Evolutionary conservation across 2,113 vertebrate species (phyloP).

Genomic region (Aegotheles bennettii): DNA sequence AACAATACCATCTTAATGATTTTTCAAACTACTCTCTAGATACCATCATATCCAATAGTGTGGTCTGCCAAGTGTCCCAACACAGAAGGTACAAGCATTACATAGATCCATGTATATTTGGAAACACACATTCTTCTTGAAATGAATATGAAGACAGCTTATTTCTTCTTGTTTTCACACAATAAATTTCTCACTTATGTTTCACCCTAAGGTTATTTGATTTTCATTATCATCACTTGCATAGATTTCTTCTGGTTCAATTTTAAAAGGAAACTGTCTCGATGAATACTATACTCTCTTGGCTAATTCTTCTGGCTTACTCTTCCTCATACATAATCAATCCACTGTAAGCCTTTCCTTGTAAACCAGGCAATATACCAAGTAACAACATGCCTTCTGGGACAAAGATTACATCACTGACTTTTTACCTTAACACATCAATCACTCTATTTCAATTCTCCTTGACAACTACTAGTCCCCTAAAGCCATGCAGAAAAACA

Average conservation of each 20-base stretch:
- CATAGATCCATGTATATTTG: neutral
- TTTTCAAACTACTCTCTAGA: neutral
- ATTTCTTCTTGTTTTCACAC: neutral
- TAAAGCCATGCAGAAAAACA: conserved; percentile 18
- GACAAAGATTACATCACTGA: conserved; percentile 63
- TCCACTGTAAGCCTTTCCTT: neutral
- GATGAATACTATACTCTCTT: neutral
- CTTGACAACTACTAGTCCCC: conserved; percentile 25
- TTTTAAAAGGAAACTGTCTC: conserved; percentile 18
- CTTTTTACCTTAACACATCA: conserved; percentile 70
- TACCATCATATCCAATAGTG: neutral
- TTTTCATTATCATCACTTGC: conserved; percentile 10
- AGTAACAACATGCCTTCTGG: conserved; percentile 52
- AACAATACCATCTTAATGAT: neutral
- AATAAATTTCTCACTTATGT: neutral
- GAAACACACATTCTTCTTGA: neutral
- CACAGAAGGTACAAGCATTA: neutral
- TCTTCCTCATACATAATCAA: conserved; percentile 40
- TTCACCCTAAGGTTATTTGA: conserved; percentile 1
- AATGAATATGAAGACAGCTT: neutral
- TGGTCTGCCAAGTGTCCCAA: neutral
- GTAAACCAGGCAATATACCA: conserved; percentile 27
- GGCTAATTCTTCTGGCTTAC: conserved; percentile 20
- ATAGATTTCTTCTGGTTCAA: neutral
- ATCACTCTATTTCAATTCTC: conserved; percentile 54